A percentile compares a stretch with the other conserved stretches of the same genome.
These are phyloP conservation scores for Paradoxurus hermaphroditus DNA, from an alignment of 2,113 vertebrate genomes.

Conservation along the genomic window DNA sequence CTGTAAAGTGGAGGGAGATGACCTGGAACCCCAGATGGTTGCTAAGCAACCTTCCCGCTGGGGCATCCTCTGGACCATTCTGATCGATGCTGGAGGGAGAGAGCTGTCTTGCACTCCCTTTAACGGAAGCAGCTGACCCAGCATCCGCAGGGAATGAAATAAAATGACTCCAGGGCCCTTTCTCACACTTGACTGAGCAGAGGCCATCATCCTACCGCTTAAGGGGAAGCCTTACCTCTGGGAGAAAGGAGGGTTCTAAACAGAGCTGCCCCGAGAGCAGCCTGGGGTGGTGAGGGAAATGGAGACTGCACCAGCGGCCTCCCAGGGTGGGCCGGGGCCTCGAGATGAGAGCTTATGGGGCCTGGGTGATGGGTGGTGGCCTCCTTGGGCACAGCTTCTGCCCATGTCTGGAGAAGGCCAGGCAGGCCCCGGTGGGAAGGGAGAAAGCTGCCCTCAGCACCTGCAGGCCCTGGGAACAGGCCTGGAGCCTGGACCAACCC, in stretches of 20 bases:
- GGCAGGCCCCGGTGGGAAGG: not conserved
- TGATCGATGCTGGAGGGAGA: not conserved
- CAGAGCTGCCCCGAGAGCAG: not conserved
- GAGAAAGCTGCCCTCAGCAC: not conserved
- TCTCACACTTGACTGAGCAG: not conserved
- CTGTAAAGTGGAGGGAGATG: not conserved
- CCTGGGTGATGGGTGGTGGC: not conserved
- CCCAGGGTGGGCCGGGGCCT: not conserved
- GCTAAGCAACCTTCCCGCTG: not conserved
- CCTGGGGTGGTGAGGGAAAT: not conserved
- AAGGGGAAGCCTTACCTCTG: not conserved
- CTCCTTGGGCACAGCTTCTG: constrained; percentile 84
- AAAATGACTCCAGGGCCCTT: not conserved
- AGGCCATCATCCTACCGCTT: not conserved
- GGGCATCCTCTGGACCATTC: not conserved
- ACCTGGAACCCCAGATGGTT: not conserved
- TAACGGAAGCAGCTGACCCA: not conserved
- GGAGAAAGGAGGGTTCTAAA: not conserved
- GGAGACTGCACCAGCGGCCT: not conserved
- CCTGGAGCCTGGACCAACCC: not conserved
- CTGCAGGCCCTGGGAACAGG: not conserved
- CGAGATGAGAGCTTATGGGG: not conserved
- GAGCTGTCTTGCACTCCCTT: not conserved
- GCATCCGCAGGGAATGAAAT: not conserved
- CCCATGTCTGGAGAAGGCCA: not conserved